phyloP scores from a whole-genome alignment of 2,888 invertebrate genomes.

The Troides oblongomaculatus region DNA sequence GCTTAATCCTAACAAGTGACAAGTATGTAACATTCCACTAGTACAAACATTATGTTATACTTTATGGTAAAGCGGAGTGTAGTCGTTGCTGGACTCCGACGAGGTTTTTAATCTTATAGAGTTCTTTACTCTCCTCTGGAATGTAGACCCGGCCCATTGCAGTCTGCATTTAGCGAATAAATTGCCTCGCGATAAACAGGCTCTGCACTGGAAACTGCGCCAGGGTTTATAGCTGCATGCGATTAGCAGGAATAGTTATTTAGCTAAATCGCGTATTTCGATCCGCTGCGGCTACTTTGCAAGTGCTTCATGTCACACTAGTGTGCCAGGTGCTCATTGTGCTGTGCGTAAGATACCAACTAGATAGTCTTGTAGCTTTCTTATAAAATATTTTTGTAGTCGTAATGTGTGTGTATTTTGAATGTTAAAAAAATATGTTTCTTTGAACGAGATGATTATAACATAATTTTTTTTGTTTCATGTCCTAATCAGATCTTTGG shows the following conservation, averaged over 20 bases:
- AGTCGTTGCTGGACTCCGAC: slow-evolving; percentile 36
- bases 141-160: slow-evolving; percentile 60
- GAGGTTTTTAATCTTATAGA: slow-evolving; percentile 58
- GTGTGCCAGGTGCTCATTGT: background rate
- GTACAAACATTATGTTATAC: too few species aligned
- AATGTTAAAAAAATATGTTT: background rate
- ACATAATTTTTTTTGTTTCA: background rate
- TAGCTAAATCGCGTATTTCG: slow-evolving; percentile 58
- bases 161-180: slow-evolving; percentile 71
- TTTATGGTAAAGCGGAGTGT: slow-evolving; percentile 10
- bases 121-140: slow-evolving; percentile 65
- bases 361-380: background rate
- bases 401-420: background rate
- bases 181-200: slow-evolving; percentile 68
- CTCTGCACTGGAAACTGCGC: slow-evolving; percentile 51
- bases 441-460: background rate
- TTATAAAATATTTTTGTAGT: too few species aligned
- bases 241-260: slow-evolving; percentile 59
- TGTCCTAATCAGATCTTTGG: slow-evolving; percentile 83
- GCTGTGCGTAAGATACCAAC: background rate
- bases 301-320: slow-evolving; percentile 34
- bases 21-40: too few species aligned
- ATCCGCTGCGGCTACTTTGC: slow-evolving; percentile 45
- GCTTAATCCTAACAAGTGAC: too few species aligned
- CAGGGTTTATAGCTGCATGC: slow-evolving; percentile 61